Base-by-base conservation (phyloP, 2,113 vertebrate genomes). In the Mesembrinibis cayennensis region DNA sequence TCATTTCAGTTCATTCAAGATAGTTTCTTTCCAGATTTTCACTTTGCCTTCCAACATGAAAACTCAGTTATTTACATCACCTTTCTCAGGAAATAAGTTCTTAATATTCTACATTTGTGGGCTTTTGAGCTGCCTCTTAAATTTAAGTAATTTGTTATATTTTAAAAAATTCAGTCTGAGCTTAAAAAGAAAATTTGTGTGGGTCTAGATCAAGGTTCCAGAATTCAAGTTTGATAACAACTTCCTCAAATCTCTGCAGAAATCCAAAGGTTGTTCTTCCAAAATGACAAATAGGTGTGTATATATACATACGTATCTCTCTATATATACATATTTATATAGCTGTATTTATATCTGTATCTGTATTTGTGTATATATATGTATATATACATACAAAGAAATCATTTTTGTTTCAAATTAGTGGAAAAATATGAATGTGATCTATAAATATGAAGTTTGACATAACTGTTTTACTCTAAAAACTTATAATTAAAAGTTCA, bases 221-320 rank as follows among this genome's bases (percentile, higher is more conserved):
- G 27, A 89, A 58, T 50, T 72, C 32, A 72, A 17, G 18, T 27
- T 44, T 55, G 42, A 42, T 44, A 65, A 29, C 2, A 74, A 10
- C 10, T 56, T 92, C 22, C 17, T 73, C 30, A 73, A 47, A 55
- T 34, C 26, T 63, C 53, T 77, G 4, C 16, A 65, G 21, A 78
- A 77, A 70, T 73, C 29, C 32, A 58, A 62, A 70, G 6, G 1
- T 4, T 40, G 4, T 45, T 81, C 9, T 87, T 81, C 16, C 12
- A 94, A 95, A 94, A 81, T 66, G 14, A 65, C 3, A 4, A 59
- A 40, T 44, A 65, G 0, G 0, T 87, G 21, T 61, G 5, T 26
- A 18, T 29, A 20, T 40, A 47, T 4, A 20, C 4, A 44, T 25
- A 44, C 0, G 0, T 56, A 32, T 40, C 3, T 17, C 7, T 69